These are phyloP conservation scores for Hyperoplus immaculatus DNA, from an alignment of 2,797 vertebrate species.

Conservation along the genomic window DNA sequence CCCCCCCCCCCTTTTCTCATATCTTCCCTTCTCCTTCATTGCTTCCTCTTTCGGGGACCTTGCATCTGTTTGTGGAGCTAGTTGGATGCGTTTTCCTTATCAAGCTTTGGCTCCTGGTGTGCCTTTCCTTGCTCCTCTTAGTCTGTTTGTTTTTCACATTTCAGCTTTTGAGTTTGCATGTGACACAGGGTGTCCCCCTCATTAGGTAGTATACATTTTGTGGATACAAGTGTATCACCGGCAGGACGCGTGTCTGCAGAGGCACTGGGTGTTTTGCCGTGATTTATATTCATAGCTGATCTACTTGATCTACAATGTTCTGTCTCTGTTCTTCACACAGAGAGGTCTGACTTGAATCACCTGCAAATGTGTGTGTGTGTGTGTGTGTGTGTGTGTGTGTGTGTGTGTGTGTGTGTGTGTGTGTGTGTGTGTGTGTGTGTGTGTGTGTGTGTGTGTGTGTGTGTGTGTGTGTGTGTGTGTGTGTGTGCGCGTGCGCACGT, in stretches of 20 bases:
- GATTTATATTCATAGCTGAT: slow-evolving; percentile 76
- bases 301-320: slow-evolving; percentile 77
- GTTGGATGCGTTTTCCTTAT: slow-evolving; percentile 35
- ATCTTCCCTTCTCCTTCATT: slow-evolving; percentile 22
- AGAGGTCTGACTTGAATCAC: slow-evolving; percentile 69
- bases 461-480: no score
- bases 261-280: slow-evolving; percentile 63
- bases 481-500: background rate
- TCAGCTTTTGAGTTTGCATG: slow-evolving; percentile 63
- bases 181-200: slow-evolving; percentile 65
- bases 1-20: background rate
- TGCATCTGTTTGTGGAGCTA: slow-evolving; percentile 25
- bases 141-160: slow-evolving; percentile 43
- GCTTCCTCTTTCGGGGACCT: slow-evolving; percentile 46
- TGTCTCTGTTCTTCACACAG: slow-evolving; percentile 59
- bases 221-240: slow-evolving; percentile 62
- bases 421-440: slow-evolving; percentile 31
- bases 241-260: slow-evolving; percentile 65
- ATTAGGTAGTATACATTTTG: slow-evolving; percentile 60
- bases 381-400: slow-evolving; percentile 5
- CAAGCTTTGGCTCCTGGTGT: slow-evolving; percentile 53
- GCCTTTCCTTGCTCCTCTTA: slow-evolving; percentile 25
- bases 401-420: slow-evolving; percentile 30
- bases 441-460: slow-evolving; percentile 6
- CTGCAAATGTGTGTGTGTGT: slow-evolving; percentile 40